A percentile compares a stretch with the other conserved stretches of the same genome.
phyloP scores from a whole-genome alignment of 2,888 invertebrate species.

The Fragum whitleyi region DNA sequence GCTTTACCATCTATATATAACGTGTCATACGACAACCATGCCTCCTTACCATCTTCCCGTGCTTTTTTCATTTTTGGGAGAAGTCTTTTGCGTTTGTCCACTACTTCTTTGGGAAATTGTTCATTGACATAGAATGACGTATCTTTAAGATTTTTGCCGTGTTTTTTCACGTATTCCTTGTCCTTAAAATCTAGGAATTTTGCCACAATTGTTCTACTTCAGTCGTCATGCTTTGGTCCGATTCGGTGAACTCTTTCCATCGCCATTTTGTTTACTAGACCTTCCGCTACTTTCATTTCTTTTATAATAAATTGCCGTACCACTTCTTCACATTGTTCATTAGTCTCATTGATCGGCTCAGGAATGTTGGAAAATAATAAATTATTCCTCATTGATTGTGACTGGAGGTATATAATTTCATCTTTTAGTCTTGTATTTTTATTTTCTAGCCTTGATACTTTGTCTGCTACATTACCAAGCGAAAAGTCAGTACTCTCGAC shows the following conservation, averaged over 20 bases:
- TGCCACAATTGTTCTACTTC: slow-evolving; percentile 30
- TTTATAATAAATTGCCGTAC: slow-evolving; percentile 16
- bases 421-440: too few species aligned
- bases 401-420: too few species aligned
- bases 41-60: slow-evolving; percentile 3
- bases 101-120: slow-evolving; percentile 39
- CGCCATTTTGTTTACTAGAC: slow-evolving; percentile 1
- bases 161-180: slow-evolving; percentile 28
- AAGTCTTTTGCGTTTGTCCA: slow-evolving; percentile 15
- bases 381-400: too few species aligned
- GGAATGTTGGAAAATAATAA: too few species aligned
- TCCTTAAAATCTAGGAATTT: slow-evolving; percentile 35
- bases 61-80: slow-evolving; percentile 28
- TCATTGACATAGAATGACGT: slow-evolving; percentile 33
- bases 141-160: slow-evolving; percentile 12
- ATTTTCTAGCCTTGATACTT: too few species aligned
- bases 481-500: too few species aligned
- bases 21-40: slow-evolving; percentile 39
- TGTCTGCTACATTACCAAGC: too few species aligned
- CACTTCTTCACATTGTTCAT: too few species aligned
- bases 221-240: slow-evolving; percentile 16
- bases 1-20: slow-evolving; percentile 29
- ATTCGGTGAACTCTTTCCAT: slow-evolving; percentile 45
- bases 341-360: too few species aligned
- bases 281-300: slow-evolving; percentile 27